Conservation (phyloP, 2,888 invertebrate species). For the Calliphora vomitoria region DNA sequence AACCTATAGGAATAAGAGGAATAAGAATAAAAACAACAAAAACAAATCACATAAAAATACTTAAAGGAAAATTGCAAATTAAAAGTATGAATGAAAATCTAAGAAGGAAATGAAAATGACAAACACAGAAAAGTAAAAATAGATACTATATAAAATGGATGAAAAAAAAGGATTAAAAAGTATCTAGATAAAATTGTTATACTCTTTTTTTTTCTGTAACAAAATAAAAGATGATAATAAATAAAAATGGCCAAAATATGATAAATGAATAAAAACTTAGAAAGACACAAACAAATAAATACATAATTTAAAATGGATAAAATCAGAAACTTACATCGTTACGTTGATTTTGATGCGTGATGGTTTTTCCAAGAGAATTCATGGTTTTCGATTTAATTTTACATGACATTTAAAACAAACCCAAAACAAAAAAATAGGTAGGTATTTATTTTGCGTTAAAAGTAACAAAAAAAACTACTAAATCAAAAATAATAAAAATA, state of each 20-base stretch:
- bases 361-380: slow-evolving; percentile 71
- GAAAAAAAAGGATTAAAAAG: slow-evolving; percentile 34
- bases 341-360: slow-evolving; percentile 67
- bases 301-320: slow-evolving; percentile 34
- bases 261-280: slow-evolving; percentile 16
- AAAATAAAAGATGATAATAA: neutral
- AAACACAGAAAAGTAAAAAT: neutral
- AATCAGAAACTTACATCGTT: slow-evolving; percentile 69
- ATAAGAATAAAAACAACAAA: neutral
- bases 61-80: slow-evolving; percentile 40
- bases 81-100: slow-evolving; percentile 19
- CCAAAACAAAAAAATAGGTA: slow-evolving; percentile 20
- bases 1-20: slow-evolving; percentile 3
- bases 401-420: slow-evolving; percentile 72
- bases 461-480: slow-evolving; percentile 25
- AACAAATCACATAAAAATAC: slow-evolving; percentile 37
- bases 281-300: neutral
- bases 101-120: slow-evolving; percentile 42
- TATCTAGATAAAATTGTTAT: slow-evolving; percentile 56
- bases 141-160: neutral
- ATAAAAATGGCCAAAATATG: neutral
- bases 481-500: slow-evolving; percentile 39
- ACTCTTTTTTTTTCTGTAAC: slow-evolving; percentile 8
- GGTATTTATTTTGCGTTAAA: slow-evolving; percentile 36
- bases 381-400: slow-evolving; percentile 70